These are phyloP conservation scores for Melinaea marsaeus DNA, from an alignment of 2,888 invertebrate genomes.

Conservation along the genomic window DNA sequence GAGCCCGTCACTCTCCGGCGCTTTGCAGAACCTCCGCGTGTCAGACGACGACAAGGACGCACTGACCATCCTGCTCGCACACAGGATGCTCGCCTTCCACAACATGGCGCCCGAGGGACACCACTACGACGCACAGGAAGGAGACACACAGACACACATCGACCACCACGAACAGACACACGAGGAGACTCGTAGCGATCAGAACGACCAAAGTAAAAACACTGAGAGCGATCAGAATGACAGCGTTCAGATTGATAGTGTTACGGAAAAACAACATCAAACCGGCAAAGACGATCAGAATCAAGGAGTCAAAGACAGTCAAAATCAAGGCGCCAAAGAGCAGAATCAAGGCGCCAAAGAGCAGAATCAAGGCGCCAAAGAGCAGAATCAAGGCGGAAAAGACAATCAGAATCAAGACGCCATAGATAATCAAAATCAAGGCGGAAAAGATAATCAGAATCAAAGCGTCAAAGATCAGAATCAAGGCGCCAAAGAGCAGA, in stretches of 20 bases:
- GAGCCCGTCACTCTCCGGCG: slow-evolving; percentile 23
- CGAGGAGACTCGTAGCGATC: neutral
- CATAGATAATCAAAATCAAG: neutral
- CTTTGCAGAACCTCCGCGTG: slow-evolving; percentile 27
- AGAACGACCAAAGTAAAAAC: neutral
- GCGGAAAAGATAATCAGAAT: too few relatives aligned
- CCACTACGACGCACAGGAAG: slow-evolving; percentile 1
- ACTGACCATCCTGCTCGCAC: slow-evolving; percentile 46
- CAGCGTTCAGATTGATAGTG: too few relatives aligned
- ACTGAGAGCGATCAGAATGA: too few relatives aligned
- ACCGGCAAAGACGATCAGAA: neutral
- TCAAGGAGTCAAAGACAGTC: neutral
- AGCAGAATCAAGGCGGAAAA: too few relatives aligned
- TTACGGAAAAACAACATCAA: too few relatives aligned
- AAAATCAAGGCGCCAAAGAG: neutral
- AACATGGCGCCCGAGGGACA: slow-evolving; percentile 46
- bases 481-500: too few relatives aligned
- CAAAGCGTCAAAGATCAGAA: too few relatives aligned
- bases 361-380: neutral
- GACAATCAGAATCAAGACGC: neutral
- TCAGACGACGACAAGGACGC: slow-evolving; percentile 26
- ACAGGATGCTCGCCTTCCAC: slow-evolving; percentile 63
- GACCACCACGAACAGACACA: neutral
- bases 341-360: neutral
- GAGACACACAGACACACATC: neutral